phyloP scores from a whole-genome alignment of 1,140 invertebrate genomes.

The Drosophila sturtevanti region DNA sequence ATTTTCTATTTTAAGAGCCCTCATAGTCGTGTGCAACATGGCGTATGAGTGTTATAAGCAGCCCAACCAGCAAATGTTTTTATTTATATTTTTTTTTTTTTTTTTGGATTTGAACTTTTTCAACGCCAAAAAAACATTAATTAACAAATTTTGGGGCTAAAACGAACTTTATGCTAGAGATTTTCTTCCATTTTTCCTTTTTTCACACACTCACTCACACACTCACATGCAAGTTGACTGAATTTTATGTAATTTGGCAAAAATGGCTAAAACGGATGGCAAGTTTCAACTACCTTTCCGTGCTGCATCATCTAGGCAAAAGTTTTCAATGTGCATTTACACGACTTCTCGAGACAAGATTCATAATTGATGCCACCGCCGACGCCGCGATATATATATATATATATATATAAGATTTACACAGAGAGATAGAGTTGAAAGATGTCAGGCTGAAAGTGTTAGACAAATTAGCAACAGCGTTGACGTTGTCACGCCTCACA shows the following conservation, averaged over 20 bases:
- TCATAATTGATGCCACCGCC: constrained; percentile 60
- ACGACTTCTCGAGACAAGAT: constrained; percentile 37
- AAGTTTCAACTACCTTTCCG: constrained; percentile 14
- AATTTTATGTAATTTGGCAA: constrained; percentile 37
- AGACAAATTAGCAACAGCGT: constrained; percentile 50
- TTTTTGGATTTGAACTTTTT: constrained; percentile 32
- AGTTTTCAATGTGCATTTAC: constrained; percentile 48
- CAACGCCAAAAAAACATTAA: constrained; percentile 39
- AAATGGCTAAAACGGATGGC: constrained; percentile 20
- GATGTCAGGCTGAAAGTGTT: constrained; percentile 51
- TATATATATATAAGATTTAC: constrained; percentile 34
- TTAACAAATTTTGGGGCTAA: constrained; percentile 39
- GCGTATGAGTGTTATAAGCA: constrained; percentile 40
- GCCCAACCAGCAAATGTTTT: constrained; percentile 21
- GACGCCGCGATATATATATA: too few relatives aligned
- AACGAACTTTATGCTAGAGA: constrained; percentile 1
- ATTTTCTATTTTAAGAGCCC: constrained; percentile 38
- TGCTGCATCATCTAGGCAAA: constrained; percentile 23
- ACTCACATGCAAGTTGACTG: constrained; percentile 41
- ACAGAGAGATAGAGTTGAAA: constrained; percentile 31
- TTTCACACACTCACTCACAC: constrained; percentile 14
- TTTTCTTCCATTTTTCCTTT: not conserved
- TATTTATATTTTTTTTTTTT: not conserved
- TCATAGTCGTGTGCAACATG: constrained; percentile 16
- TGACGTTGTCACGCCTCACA: constrained; percentile 42